phyloP scores from a whole-genome alignment of 2,888 invertebrate genomes.

The Branchipolynoe longqiensis region DNA sequence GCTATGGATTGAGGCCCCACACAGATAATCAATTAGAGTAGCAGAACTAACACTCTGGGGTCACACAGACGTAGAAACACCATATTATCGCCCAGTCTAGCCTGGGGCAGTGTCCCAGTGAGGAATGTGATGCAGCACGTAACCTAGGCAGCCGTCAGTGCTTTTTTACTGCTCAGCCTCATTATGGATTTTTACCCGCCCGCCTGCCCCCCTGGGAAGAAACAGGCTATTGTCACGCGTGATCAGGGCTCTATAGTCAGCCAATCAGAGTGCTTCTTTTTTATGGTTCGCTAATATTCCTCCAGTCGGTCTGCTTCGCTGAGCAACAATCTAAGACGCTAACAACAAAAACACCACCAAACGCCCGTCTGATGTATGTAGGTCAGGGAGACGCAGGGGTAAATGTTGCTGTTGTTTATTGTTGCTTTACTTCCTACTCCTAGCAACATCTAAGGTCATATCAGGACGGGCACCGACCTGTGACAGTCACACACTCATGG shows the following conservation, averaged over 20 bases:
- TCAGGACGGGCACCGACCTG: too few species aligned
- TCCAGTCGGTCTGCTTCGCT: not conserved
- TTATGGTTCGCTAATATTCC: not conserved
- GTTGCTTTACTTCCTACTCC: too few species aligned
- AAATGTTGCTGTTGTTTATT: too few species aligned
- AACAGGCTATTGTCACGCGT: not conserved
- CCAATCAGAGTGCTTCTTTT: not conserved
- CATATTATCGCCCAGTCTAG: constrained; percentile 13
- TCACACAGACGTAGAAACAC: not conserved
- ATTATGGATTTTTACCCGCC: not conserved
- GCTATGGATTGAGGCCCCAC: too few species aligned
- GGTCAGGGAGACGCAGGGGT: constrained; percentile 40
- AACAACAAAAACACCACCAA: not conserved
- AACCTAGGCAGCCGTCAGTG: not conserved
- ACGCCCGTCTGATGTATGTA: constrained; percentile 23
- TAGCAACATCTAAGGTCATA: too few species aligned
- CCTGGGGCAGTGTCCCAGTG: too few species aligned
- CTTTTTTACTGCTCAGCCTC: constrained; percentile 12
- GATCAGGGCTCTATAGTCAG: constrained; percentile 8
- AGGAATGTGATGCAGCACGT: too few species aligned
- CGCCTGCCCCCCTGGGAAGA: not conserved
- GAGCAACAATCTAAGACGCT: constrained; percentile 24
- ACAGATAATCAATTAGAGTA: too few species aligned
- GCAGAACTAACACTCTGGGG: too few species aligned
- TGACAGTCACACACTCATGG: too few species aligned